phyloP scores from a whole-genome alignment of 1,140 invertebrate genomes.

The Cherax destructor region DNA sequence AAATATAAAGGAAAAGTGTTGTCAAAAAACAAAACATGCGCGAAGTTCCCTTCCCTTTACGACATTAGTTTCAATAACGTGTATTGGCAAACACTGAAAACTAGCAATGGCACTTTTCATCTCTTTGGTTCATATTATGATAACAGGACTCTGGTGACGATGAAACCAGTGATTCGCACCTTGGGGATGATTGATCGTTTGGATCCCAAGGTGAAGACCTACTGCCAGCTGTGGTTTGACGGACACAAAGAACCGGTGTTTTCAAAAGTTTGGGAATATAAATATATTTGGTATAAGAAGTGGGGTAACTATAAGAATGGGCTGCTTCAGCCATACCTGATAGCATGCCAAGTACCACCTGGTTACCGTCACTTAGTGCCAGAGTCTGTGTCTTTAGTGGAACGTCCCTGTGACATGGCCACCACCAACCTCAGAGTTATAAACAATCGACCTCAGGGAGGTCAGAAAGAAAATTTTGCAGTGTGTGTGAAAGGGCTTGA shows the following conservation, averaged over 20 bases:
- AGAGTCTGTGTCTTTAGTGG: slow-evolving; percentile 90
- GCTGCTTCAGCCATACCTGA: slow-evolving; percentile 92
- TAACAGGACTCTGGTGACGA: slow-evolving; percentile 83
- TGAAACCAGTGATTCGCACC: slow-evolving; percentile 88
- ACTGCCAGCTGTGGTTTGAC: slow-evolving; percentile 94
- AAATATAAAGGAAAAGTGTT: slow-evolving; percentile 84
- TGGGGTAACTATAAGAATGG: slow-evolving; percentile 96
- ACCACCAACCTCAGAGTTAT: slow-evolving; percentile 91
- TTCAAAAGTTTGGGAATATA: slow-evolving; percentile 89
- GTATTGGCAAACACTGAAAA: slow-evolving; percentile 83
- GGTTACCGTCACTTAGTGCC: slow-evolving; percentile 80
- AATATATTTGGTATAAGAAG: slow-evolving; percentile 95
- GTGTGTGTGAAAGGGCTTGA: slow-evolving; percentile 96
- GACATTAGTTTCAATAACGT: slow-evolving; percentile 89
- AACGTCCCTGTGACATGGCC: slow-evolving; percentile 88
- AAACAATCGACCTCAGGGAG: slow-evolving; percentile 80
- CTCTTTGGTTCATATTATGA: slow-evolving; percentile 93
- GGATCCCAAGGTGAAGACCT: slow-evolving; percentile 87
- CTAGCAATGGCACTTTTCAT: slow-evolving; percentile 90
- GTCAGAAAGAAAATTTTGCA: slow-evolving; percentile 87
- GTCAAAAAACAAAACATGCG: slow-evolving; percentile 79
- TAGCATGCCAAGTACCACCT: slow-evolving; percentile 88
- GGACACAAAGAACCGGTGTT: slow-evolving; percentile 86
- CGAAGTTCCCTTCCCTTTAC: slow-evolving; percentile 83
- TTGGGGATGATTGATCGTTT: slow-evolving; percentile 93